Evolutionary conservation across 2,113 vertebrate species (phyloP).

Genomic region (Agapornis roseicollis): DNA sequence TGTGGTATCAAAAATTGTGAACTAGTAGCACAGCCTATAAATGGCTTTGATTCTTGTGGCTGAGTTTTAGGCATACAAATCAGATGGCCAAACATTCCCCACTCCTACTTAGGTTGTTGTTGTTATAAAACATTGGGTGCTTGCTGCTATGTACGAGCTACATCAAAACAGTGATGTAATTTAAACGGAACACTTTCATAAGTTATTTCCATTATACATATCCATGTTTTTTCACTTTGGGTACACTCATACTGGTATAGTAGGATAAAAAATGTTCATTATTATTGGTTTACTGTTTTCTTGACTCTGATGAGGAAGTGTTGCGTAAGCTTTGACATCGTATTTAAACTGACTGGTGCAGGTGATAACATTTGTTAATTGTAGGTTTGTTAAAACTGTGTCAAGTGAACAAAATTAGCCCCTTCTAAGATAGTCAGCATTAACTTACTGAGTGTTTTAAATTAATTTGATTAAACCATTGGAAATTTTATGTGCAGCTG

Average conservation of each 20-base stretch:
- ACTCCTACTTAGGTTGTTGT: background rate
- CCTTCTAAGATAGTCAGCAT: background rate
- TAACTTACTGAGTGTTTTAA: background rate
- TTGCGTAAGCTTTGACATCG: background rate
- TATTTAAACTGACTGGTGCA: background rate
- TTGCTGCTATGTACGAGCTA: background rate
- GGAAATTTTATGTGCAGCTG: background rate
- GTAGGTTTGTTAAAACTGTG: background rate
- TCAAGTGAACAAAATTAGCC: background rate
- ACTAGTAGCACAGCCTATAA: background rate
- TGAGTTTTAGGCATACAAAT: background rate
- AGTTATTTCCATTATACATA: background rate
- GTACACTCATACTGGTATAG: background rate
- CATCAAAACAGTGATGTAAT: background rate
- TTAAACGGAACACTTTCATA: background rate
- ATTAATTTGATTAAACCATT: background rate
- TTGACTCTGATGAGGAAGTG: background rate
- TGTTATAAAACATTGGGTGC: background rate
- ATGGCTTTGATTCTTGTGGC: constrained; percentile 1
- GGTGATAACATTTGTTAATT: background rate
- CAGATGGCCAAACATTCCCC: background rate
- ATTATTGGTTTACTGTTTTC: background rate
- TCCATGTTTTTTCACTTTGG: background rate
- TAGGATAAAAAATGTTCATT: background rate
- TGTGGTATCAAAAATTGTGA: background rate